Conservation (phyloP, 2,888 invertebrate species). For the Lypha dubia region DNA sequence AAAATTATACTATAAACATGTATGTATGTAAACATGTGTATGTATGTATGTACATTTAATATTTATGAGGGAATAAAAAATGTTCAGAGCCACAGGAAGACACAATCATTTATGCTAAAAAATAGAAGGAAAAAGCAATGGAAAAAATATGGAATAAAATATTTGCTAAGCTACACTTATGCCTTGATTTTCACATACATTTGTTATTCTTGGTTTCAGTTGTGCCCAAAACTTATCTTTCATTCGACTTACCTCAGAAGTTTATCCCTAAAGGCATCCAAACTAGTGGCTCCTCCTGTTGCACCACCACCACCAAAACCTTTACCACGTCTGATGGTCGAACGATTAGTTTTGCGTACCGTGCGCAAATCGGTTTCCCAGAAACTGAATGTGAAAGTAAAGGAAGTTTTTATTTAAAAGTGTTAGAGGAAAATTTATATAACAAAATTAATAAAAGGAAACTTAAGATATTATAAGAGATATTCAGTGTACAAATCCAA, state of each 20-base stretch:
- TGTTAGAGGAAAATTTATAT: background rate
- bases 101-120: slow-evolving; percentile 76
- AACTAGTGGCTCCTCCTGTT: slow-evolving; percentile 40
- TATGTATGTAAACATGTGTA: background rate
- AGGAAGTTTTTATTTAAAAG: background rate
- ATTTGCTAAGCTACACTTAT: too few species aligned
- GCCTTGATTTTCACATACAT: too few species aligned
- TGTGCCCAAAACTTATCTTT: too few species aligned
- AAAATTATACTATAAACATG: background rate
- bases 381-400: slow-evolving; percentile 83
- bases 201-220: too few species aligned
- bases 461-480: too few species aligned
- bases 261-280: slow-evolving; percentile 73
- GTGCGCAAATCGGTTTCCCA: slow-evolving; percentile 92
- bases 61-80: background rate
- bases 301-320: slow-evolving; percentile 49
- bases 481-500: too few species aligned
- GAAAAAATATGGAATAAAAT: background rate
- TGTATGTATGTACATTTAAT: too few species aligned
- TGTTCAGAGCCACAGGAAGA: background rate
- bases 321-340: slow-evolving; percentile 83
- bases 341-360: slow-evolving; percentile 88
- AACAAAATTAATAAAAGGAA: too few species aligned
- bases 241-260: slow-evolving; percentile 76
- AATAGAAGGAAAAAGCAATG: too few species aligned